phyloP scores from a whole-genome alignment of 2,888 invertebrate genomes.

The Trichogramma evanescens region DNA sequence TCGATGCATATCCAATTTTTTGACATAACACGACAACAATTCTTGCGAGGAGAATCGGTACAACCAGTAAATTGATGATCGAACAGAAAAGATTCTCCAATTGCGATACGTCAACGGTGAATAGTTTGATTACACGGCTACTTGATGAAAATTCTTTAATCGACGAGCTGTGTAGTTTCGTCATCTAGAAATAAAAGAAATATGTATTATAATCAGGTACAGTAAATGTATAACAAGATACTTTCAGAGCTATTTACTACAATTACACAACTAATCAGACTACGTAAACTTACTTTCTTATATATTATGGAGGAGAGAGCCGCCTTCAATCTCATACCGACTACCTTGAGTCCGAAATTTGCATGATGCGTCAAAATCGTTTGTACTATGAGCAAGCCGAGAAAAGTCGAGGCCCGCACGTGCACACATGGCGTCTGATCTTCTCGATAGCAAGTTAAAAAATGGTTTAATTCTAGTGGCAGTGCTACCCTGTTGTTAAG shows the following conservation, averaged over 20 bases:
- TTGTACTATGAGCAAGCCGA: constrained; percentile 53
- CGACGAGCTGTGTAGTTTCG: constrained; percentile 38
- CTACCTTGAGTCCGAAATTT: constrained; percentile 52
- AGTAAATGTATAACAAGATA: background rate
- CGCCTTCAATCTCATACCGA: constrained; percentile 71
- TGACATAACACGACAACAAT: constrained; percentile 55
- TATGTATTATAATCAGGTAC: background rate
- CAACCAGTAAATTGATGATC: constrained; percentile 72
- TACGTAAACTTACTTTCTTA: constrained; percentile 59
- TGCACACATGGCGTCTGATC: too few relatives aligned
- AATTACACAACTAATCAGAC: too few relatives aligned
- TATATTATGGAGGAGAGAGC: constrained; percentile 73
- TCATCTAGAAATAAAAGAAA: background rate
- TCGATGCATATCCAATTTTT: constrained; percentile 50
- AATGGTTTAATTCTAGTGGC: constrained; percentile 1
- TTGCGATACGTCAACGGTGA: constrained; percentile 77
- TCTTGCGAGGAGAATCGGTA: constrained; percentile 65
- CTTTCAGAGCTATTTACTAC: too few relatives aligned
- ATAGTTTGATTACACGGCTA: constrained; percentile 73
- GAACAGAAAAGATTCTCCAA: constrained; percentile 66
- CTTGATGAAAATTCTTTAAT: constrained; percentile 40
- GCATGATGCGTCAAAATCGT: constrained; percentile 61
- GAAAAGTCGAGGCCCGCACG: constrained; percentile 55
- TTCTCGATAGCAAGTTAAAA: too few relatives aligned
- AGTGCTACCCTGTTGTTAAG: background rate